Base-by-base conservation (phyloP, 2,797 vertebrate genomes). In the Brachyrhaphis roseni region DNA sequence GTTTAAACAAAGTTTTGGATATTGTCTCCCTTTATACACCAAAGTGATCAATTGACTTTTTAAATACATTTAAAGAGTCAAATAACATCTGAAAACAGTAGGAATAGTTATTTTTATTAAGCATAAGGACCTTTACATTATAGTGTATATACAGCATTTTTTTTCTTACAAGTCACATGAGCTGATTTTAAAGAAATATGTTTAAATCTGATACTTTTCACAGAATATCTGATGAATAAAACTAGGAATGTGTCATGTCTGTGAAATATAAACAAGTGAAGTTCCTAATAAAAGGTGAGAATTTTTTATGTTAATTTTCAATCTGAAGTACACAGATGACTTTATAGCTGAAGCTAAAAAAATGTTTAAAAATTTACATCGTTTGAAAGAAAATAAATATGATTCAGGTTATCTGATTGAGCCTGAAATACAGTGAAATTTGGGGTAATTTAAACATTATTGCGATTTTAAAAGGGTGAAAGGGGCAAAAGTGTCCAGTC, bases 351-450 rank as follows among this genome's bases (percentile, higher is more conserved):
- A 36, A 84, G 72, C 36, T 84, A 68, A 77, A 23, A 23, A 11
- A 57, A 34, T 1, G 2, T 34, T 43, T n/a, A 84, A 84, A 80
- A 81, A 73, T 46, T 3, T 46, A 82, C 74, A 81, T 72, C 18
- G 23, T 71, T 3, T 59, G 12, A 57, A 72, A 86, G 26, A 66
- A 88, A 92, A 91, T 87, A 90, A 89, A 92, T 85, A 91, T 26
- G 81, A 59, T 5, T 4, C 26, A 81, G 72, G 66, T 43, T 75
- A 74, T 82, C 53, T 70, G 84, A 70, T 79, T 78, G 86, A 87
- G 68, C 16, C 8, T 74, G 62, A 82, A 49, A 53, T 10, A 20
- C 7, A 46, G 41, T 11, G 23, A 46, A 1, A 3, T 11, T 34
- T 78, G 36, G 39, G 18, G 47, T 18, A 36, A 68, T 28, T 51